Evolutionary conservation across 2,888 invertebrate genomes (phyloP), one percentile per base, ranked within the genome.

Genomic region (Xanthia togata): DNA sequence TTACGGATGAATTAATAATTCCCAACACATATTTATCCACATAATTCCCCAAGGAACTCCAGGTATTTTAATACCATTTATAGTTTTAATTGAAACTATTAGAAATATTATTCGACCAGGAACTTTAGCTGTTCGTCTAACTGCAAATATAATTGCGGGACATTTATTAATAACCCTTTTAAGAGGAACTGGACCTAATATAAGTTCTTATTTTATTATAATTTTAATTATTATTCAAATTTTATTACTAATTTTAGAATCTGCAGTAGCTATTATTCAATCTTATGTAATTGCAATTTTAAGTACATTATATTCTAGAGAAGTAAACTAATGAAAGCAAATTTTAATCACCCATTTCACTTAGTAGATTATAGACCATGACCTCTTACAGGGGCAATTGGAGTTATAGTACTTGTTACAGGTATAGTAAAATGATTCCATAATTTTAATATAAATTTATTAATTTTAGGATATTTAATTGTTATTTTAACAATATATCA

Each of bases 61-160:
- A 0, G 79, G 89, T 11, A 88, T 97, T 88, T 88, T 98, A 90
- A 98, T 98, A 95, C 97, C 97, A 47, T 98, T 98, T 96, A 97
- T 98, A 97, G 98, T 98, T 12, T 92, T 97, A 93, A 98, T 98
- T 97, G 98, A 98, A 97, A 97, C 97, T 57, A 97, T 98, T 94
- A 98, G 98, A 89, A 98, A 98, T 95, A 88, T 98, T 85, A 98
- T 98, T 93, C 98, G 97, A 20, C 97, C 98, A 0, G 95, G 97
- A 92, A 98, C 98, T 5, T 93, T 98, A 95, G 97, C 97, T 0
- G 97, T 98, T 78, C 98, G 98, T 84, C 91, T 98, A 96, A 97
- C 97, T 9, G 98, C 98, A n/a, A 98, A 98, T 96, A 98, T 98
- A 97, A 98, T 98, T 96, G 97, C 98, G 1, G 98, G 98, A 0